A percentile compares a stretch with the other conserved stretches of the same genome.
Conservation (phyloP, 2,888 invertebrate species). For the Sesia apiformis region DNA sequence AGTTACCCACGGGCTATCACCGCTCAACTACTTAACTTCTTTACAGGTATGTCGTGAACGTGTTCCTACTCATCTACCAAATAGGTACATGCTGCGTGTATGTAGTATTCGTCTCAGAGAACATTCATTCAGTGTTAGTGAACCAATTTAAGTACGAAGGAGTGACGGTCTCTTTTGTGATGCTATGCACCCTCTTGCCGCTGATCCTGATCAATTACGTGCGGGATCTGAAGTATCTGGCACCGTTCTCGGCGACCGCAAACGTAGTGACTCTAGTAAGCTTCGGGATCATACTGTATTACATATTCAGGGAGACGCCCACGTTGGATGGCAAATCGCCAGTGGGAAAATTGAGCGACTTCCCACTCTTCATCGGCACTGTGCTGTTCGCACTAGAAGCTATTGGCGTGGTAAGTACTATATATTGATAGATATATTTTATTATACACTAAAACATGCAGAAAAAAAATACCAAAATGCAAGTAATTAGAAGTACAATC, state of each 20-base stretch:
- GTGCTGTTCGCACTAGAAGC: constrained; percentile 97
- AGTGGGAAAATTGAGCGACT: constrained; percentile 78
- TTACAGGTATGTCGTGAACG: constrained; percentile 81
- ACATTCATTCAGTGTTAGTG: constrained; percentile 80
- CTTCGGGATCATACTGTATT: constrained; percentile 89
- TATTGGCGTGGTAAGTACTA: constrained; percentile 85
- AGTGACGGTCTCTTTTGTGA: constrained; percentile 77
- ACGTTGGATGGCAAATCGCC: constrained; percentile 76
- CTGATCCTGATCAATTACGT: constrained; percentile 88
- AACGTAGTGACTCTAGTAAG: constrained; percentile 89
- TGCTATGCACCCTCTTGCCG: constrained; percentile 82
- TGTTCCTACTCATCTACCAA: constrained; percentile 89
- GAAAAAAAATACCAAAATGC: too few relatives aligned
- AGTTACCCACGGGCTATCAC: too few relatives aligned
- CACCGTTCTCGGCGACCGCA: constrained; percentile 92
- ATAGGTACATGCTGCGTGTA: constrained; percentile 98
- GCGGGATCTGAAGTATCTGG: constrained; percentile 88
- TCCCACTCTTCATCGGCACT: constrained; percentile 96
- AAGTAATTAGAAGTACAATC: too few relatives aligned
- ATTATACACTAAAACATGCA: too few relatives aligned
- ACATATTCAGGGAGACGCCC: constrained; percentile 83
- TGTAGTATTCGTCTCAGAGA: constrained; percentile 93
- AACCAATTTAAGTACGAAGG: constrained; percentile 60
- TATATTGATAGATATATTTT: neutral
- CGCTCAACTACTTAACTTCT: too few relatives aligned